A percentile compares a stretch with the other conserved stretches of the same genome.
Evolutionary conservation across 2,797 vertebrate species (phyloP).

Genomic region (Hirundo rustica): DNA sequence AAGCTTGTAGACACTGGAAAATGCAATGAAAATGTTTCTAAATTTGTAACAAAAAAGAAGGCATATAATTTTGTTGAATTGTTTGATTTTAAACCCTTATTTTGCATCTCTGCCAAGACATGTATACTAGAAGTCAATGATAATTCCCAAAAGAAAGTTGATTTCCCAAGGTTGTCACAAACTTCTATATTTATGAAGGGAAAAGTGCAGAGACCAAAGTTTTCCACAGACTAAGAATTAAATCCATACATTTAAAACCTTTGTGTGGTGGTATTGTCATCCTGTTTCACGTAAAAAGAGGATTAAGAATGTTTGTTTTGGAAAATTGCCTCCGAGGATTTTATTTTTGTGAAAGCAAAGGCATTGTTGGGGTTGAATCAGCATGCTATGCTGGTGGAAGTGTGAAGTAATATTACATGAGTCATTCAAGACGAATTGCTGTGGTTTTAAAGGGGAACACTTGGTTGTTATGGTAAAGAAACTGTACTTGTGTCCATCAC

Average conservation of each 20-base stretch:
- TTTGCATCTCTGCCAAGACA: neutral
- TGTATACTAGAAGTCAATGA: neutral
- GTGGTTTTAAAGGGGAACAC: neutral
- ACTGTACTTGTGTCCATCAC: neutral
- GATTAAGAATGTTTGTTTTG: slow-evolving; percentile 13
- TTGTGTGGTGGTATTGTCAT: neutral
- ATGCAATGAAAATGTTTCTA: neutral
- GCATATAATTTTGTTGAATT: neutral
- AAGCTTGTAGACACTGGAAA: neutral
- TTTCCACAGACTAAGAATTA: neutral
- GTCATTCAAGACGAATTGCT: slow-evolving; percentile 10
- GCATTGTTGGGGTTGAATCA: neutral
- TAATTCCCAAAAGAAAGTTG: slow-evolving; percentile 1
- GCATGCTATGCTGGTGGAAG: neutral
- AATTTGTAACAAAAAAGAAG: neutral
- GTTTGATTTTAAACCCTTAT: neutral
- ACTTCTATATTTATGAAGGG: neutral
- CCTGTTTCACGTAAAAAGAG: neutral
- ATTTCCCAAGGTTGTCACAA: slow-evolving; percentile 16
- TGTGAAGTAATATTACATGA: neutral
- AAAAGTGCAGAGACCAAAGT: neutral
- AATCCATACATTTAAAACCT: slow-evolving; percentile 18
- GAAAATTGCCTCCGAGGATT: neutral
- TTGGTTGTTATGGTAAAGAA: neutral
- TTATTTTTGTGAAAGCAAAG: slow-evolving; percentile 11